Evolutionary conservation across 2,113 vertebrate genomes (phyloP).

Genomic region (Pteronura brasiliensis): DNA sequence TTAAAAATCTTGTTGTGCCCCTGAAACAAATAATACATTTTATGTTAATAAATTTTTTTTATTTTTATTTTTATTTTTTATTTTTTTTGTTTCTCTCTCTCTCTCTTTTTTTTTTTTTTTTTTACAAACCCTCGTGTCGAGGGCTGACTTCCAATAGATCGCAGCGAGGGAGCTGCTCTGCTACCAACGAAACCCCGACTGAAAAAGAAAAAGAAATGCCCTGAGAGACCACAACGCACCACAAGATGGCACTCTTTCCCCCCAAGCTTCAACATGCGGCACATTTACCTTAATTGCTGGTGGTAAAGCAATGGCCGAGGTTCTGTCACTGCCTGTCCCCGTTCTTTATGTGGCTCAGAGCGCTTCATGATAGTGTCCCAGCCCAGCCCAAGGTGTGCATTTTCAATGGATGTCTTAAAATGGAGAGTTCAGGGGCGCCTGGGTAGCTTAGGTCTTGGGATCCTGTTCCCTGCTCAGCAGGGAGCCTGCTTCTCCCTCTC

Average conservation of each 20-base stretch:
- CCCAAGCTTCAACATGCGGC: accelerated
- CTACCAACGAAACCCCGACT: too few relatives aligned
- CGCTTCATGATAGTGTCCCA: not conserved
- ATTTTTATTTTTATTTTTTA: too few relatives aligned
- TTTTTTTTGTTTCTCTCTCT: too few relatives aligned
- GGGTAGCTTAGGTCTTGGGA: not conserved
- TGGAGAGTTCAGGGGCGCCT: not conserved
- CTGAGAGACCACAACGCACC: not conserved
- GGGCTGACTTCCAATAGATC: too few relatives aligned
- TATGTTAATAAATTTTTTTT: not conserved
- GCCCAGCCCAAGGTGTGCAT: not conserved
- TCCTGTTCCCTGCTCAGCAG: not conserved
- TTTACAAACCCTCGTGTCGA: too few relatives aligned
- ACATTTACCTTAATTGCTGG: too few relatives aligned
- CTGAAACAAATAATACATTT: too few relatives aligned
- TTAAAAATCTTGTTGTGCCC: not conserved
- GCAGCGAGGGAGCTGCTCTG: too few relatives aligned
- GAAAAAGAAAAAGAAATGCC: not conserved
- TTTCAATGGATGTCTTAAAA: not conserved
- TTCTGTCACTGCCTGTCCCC: not conserved
- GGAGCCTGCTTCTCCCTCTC: not conserved
- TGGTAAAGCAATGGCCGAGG: not conserved
- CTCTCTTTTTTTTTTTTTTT: too few relatives aligned
- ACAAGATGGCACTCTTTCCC: slow-evolving; percentile 29
- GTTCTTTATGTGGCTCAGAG: not conserved